Base-by-base conservation (phyloP, 1,140 invertebrate genomes). In the Asbolus verrucosus region DNA sequence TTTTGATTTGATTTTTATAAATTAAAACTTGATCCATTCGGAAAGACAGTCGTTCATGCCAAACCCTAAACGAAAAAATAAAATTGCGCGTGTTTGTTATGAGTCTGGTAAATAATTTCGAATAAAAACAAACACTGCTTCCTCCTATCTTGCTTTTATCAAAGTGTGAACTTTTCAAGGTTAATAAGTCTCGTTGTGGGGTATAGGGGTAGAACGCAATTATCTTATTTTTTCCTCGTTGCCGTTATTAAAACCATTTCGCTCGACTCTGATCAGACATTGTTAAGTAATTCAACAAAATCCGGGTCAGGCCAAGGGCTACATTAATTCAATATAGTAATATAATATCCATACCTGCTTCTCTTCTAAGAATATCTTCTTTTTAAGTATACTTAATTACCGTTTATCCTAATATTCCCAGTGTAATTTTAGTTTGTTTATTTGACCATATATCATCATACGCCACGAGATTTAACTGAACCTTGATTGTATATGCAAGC, bases 241-340 rank as follows among this genome's bases (percentile, higher is more conserved):
- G n/a, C n/a, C 9, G 19, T 54, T 24, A 54, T 30, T 27, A 27
- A 54, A 36, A 13, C 21, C 19, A 1, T 6, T 46, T 24, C 21
- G 46, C 21, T 54, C 27, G 15, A 11, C 46, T 54, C n/a, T 21
- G 46, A 24, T 27, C 46, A 54, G 46, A 54, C 46, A 54, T 54
- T 54, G 62, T 65, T 65, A 65, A 65, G 62, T 65, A 65, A 65
- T 65, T 65, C 62, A 43, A 65, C 38, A 50, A 67, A 65, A 67
- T 67, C 50, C 65, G 50, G 65, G 65, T 67, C 65, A 67, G 65
- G 65, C 65, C 65, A 67, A 67, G 65, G 65, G 65, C 65, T 67
- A 67, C 65, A 33, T 67, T 67, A 67, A 67, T 67, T 67, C 30
- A 67, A 30, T 67, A 36, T 67, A 67, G 54, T 67, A 46, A 67